Evolutionary conservation across 2,113 vertebrate species (phyloP), one percentile per base, ranked within the genome.

Genomic region (Parus major): DNA sequence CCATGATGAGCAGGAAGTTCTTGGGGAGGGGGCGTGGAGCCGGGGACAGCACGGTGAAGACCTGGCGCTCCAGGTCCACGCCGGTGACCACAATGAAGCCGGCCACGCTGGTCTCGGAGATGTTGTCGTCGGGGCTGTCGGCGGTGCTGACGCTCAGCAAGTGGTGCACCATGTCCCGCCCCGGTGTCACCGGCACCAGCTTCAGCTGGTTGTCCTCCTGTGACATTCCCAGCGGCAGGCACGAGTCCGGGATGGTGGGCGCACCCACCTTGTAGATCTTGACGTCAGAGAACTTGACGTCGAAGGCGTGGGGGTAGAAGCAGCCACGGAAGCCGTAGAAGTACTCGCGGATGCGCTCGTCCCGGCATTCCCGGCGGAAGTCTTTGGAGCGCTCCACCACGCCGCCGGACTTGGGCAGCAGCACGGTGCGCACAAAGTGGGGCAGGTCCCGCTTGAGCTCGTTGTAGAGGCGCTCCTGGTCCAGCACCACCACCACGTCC

Each of bases 181-280:
- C 99, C 0, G 99, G 99, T 1, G 98, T 99, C 69, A 99, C 99
- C 0, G 99, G 99, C 18, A 99, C 99, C 84, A 99, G 98, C 95
- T 99, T 99, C 39, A 99, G 98, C 96, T 99, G 99, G 39, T 99
- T 99, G 97, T 99, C 99, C 60, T 99, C 99, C 96, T 99, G 99
- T 1, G 99, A 99, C 99, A 99, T 99, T 35, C 99, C 99, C 92
- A 99, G 97, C 0, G 99, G 99, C 86, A 99, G 97, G 93, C 99
- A 99, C 2, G 99, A 99, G 97, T 99, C 99, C 0, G 99, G 99
- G 86, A 99, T 99, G 73, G 99, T 99, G 18, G 99, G 99, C 0
- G 99, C 99, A 1, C 99, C 99, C 21, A 99, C 99, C 96, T 99
- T 99, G 96, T 99, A 99, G 96, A 99, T 99, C 90, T 99, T 99